Percentiles rank a stretch among this genome's conserved stretches.
These are phyloP conservation scores for Cydia strobilella DNA, from an alignment of 1,140 invertebrate genomes.

Conservation along the genomic window DNA sequence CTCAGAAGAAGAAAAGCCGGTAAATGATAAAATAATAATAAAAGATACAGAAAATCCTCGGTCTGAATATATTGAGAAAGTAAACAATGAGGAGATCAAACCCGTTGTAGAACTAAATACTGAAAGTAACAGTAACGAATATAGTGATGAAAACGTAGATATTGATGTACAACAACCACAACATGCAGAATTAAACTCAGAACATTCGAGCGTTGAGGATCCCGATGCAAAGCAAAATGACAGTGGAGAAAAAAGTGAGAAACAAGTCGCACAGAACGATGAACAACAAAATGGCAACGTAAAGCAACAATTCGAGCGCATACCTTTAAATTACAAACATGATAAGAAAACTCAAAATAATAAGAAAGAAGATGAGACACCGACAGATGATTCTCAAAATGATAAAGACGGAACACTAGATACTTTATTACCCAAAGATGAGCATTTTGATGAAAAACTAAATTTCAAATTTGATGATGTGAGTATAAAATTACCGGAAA, in stretches of 20 bases:
- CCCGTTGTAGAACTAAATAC: conserved; percentile 66
- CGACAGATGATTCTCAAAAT: conserved; percentile 33
- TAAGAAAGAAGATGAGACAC: conserved; percentile 34
- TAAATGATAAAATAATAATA: conserved; percentile 28
- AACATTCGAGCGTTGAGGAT: conserved; percentile 43
- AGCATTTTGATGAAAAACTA: conserved; percentile 62
- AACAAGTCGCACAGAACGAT: conserved; percentile 38
- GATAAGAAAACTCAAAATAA: conserved; percentile 45
- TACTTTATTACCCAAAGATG: conserved; percentile 43
- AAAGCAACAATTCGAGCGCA: conserved; percentile 77
- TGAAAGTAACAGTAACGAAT: conserved; percentile 52
- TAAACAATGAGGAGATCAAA: conserved; percentile 66
- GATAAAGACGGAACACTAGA: conserved; percentile 52
- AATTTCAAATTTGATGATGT: conserved; percentile 68
- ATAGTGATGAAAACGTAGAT: conserved; percentile 56
- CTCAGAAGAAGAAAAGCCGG: conserved; percentile 11
- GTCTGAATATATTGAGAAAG: conserved; percentile 36
- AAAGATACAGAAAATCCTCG: conserved; percentile 39
- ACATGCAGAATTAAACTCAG: conserved; percentile 39
- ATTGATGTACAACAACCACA: conserved; percentile 41
- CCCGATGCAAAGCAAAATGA: conserved; percentile 36
- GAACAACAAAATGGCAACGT: conserved; percentile 48
- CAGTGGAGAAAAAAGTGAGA: conserved; percentile 39
- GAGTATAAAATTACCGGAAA: conserved; percentile 67
- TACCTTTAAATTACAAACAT: conserved; percentile 74